phyloP scores from a whole-genome alignment of 1,140 invertebrate genomes.

The Drosophila dunni region DNA sequence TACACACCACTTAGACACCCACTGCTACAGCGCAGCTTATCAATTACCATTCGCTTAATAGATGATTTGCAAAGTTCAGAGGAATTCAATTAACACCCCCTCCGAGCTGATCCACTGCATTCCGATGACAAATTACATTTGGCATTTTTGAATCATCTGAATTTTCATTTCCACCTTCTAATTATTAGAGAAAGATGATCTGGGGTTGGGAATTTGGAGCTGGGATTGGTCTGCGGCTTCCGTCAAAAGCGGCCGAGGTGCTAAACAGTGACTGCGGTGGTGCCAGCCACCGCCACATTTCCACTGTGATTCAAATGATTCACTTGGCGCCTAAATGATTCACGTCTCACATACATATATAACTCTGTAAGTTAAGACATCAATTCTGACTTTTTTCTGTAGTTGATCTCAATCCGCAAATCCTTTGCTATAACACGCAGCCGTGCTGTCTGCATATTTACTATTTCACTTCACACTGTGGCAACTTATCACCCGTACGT shows the following conservation, averaged over 20 bases:
- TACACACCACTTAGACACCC: too few species aligned
- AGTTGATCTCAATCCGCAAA: background rate
- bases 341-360: background rate
- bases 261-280: conserved; percentile 26
- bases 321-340: conserved; percentile 23
- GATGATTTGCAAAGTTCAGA: conserved; percentile 21
- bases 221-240: conserved; percentile 29
- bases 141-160: conserved; percentile 15
- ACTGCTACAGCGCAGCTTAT: background rate
- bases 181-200: conserved; percentile 27
- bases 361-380: conserved; percentile 21
- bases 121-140: conserved; percentile 17
- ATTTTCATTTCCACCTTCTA: conserved; percentile 12
- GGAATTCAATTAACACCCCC: conserved; percentile 38
- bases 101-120: conserved; percentile 36
- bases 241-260: conserved; percentile 35
- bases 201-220: background rate
- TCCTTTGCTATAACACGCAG: conserved; percentile 19
- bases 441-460: background rate
- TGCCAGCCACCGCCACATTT: conserved; percentile 33
- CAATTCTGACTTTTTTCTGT: conserved; percentile 3
- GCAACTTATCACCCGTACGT: conserved; percentile 17
- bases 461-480: conserved; percentile 23
- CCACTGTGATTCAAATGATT: conserved; percentile 28
- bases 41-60: background rate